Conservation (phyloP, 2,113 vertebrate genomes). For the Clarias macrocephalus region DNA sequence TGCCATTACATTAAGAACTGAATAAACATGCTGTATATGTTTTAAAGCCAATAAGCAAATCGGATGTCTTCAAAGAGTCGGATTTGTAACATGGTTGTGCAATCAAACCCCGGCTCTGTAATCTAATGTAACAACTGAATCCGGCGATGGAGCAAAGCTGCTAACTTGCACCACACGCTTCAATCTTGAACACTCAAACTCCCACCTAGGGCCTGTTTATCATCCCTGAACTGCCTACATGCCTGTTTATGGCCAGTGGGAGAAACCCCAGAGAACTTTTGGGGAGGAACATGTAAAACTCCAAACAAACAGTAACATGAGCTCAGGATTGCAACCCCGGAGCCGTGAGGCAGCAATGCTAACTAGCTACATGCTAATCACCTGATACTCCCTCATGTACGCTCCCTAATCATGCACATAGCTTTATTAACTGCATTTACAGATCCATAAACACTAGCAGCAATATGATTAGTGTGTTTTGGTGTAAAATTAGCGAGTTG, state of each 20-base stretch:
- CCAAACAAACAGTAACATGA: neutral
- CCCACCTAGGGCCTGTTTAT: neutral
- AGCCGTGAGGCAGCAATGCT: neutral
- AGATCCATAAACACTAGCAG: neutral
- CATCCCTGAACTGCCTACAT: neutral
- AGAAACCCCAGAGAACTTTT: neutral
- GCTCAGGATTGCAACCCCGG: neutral
- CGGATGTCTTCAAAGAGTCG: neutral
- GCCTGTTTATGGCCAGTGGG: neutral
- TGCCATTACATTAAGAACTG: neutral
- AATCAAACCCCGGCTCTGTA: neutral
- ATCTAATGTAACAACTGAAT: neutral
- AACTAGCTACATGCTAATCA: neutral
- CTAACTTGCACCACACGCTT: neutral
- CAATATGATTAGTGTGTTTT: neutral
- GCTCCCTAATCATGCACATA: neutral
- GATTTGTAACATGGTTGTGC: neutral
- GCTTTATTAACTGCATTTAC: neutral
- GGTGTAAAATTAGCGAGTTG: slow-evolving; percentile 16
- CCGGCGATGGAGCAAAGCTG: neutral
- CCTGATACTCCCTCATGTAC: neutral
- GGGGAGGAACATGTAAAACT: neutral
- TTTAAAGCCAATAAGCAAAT: neutral
- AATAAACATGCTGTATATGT: neutral
- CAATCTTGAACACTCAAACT: neutral